Base-by-base conservation (phyloP, 2,113 vertebrate species). In the Thamnophis sirtalis region DNA sequence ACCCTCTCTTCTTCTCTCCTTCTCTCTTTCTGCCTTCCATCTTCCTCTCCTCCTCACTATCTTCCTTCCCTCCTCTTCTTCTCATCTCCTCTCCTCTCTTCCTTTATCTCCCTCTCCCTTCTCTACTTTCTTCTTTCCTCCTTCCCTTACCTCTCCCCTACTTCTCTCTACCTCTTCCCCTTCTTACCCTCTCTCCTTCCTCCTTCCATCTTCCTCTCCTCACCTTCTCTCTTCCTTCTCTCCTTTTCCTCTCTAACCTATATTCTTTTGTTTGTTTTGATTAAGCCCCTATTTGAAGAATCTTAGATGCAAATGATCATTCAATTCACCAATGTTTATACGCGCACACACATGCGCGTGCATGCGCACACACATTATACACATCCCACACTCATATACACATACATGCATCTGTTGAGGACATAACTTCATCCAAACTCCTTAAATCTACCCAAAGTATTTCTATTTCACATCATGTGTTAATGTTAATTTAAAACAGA, bases 401-500 rank as follows among this genome's bases (percentile, higher is more conserved):
- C 58, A 28, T 28, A n/a, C 28, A 73, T 19, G 26, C 24, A 54
- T 92, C 5, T 73, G 17, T 54, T 68, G 88, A 58, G 22, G 53
- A 80, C 28, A 58, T 19, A 33, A 89, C 7, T 48, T 73, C 33
- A 58, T 50, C n/a, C 26, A 92, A 49, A 49, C 53, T n/a, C 22
- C 48, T 87, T 38, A 92, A 91, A 19, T 17, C n/a, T 95, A 22
- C 26, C 68, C 92, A 90, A 91, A 84, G 54, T 88, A 56, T 5
- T 0, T 26, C 48, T 92, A 19, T 56, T 93, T 68, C 68, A 60
- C 95, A 89, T 49, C 55, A 55, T 88, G 6, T 84, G 73, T 28
- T 53, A 86, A 91, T 48, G 15, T 53, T 93, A 73, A 93, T 95
- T 97, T 95, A 88, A 92, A 93, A 15, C 22, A 88, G 60, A 92